Evolutionary conservation across 53 echinoderm and acorn worm genomes (phyloP).

Genomic region (Patiria pectinifera): DNA sequence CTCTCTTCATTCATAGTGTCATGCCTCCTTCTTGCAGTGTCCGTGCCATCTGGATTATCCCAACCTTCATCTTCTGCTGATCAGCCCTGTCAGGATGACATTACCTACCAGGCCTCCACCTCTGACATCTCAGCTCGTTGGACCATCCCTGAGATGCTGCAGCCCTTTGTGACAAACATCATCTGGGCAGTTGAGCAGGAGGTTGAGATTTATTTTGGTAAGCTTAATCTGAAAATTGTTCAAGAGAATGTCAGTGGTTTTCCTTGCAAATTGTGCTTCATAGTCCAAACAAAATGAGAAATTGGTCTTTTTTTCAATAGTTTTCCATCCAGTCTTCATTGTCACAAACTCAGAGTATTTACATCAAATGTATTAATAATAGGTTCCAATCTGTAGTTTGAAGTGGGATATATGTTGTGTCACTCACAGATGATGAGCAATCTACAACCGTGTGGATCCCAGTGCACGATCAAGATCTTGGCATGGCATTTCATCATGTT

Average conservation of each 20-base stretch:
- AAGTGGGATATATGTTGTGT: neutral
- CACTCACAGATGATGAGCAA: neutral
- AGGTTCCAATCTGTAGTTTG: no score
- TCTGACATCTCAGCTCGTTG: constrained; percentile 44
- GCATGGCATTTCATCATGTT: constrained; percentile 41
- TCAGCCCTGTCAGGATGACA: constrained; percentile 2
- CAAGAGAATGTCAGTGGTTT: no score
- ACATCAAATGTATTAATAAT: no score
- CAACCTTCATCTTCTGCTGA: neutral
- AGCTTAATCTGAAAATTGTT: no score
- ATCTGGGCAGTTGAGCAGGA: constrained; percentile 54
- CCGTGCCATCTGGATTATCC: constrained; percentile 1
- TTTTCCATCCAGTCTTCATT: no score
- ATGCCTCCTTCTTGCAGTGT: neutral
- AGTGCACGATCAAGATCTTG: constrained; percentile 36
- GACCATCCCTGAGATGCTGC: constrained; percentile 55
- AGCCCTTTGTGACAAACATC: constrained; percentile 47
- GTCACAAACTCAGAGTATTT: no score
- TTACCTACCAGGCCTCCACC: constrained; percentile 43
- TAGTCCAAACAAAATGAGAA: no score
- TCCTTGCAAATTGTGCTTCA: no score
- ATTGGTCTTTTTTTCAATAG: no score
- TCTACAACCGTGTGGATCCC: neutral
- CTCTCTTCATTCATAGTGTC: neutral
- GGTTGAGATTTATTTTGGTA: constrained; percentile 20